Conservation (phyloP, 2,797 vertebrate genomes). For the Zalophus californianus region DNA sequence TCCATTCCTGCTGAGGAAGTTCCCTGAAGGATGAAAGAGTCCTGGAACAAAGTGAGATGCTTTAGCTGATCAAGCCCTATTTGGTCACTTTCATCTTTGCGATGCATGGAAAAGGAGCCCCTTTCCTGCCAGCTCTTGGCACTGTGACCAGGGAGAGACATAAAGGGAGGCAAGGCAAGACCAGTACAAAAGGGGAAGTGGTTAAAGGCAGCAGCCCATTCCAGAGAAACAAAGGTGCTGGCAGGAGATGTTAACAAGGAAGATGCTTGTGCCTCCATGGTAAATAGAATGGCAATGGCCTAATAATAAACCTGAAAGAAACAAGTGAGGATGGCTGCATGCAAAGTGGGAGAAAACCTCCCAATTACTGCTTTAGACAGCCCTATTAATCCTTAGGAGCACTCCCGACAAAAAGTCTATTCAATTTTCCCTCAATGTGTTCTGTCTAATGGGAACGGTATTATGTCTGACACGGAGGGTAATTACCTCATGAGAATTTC, state of each 20-base stretch:
- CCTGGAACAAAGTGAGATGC: conserved; percentile 82
- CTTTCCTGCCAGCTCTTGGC: conserved; percentile 84
- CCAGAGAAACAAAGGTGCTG: conserved; percentile 81
- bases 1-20: conserved; percentile 84
- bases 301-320: conserved; percentile 69
- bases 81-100: conserved; percentile 85
- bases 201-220: conserved; percentile 78
- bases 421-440: conserved; percentile 82
- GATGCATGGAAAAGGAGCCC: conserved; percentile 68
- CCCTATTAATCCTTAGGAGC: conserved; percentile 80
- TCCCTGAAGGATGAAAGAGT: conserved; percentile 85
- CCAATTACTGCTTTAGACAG: conserved; percentile 72
- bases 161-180: conserved; percentile 61
- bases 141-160: background rate
- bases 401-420: conserved; percentile 78
- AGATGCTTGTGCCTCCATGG: conserved; percentile 61
- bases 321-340: conserved; percentile 57
- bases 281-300: conserved; percentile 49
- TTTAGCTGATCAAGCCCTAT: conserved; percentile 76
- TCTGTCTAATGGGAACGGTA: conserved; percentile 84
- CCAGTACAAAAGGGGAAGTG: conserved; percentile 78
- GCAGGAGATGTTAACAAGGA: conserved; percentile 70
- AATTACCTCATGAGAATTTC: conserved; percentile 88
- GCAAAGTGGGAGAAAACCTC: conserved; percentile 68
- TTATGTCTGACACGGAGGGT: conserved; percentile 83